A percentile compares a stretch with the other conserved stretches of the same genome.
phyloP scores from a whole-genome alignment of 2,888 invertebrate genomes.

The Oscheius sp. region DNA sequence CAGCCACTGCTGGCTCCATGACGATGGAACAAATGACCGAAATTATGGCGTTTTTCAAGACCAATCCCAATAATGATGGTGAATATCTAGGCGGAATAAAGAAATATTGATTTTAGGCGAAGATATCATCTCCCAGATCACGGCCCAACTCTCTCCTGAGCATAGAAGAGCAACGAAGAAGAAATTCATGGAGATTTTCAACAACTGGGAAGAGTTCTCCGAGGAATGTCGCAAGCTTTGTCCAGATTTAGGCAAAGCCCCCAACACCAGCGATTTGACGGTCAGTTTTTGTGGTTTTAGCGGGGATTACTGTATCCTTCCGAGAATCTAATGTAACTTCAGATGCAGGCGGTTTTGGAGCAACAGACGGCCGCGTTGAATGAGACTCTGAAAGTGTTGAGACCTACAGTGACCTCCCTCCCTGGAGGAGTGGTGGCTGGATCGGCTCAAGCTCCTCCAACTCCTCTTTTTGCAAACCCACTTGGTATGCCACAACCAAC shows the following conservation, averaged over 20 bases:
- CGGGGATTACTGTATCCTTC: too few species aligned
- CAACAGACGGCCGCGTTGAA: slow-evolving; percentile 26
- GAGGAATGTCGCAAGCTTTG: slow-evolving; percentile 11
- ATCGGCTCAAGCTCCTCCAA: background rate
- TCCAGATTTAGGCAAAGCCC: slow-evolving; percentile 4
- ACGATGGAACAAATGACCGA: slow-evolving; percentile 12
- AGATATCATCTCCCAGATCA: slow-evolving; percentile 12
- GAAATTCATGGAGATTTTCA: slow-evolving; percentile 22
- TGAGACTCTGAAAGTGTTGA: slow-evolving; percentile 24
- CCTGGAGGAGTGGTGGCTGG: slow-evolving; percentile 25
- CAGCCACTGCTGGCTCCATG: too few species aligned
- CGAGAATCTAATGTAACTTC: background rate
- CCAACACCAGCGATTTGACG: background rate
- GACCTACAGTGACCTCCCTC: slow-evolving; percentile 15
- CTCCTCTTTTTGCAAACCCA: background rate
- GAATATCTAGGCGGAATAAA: too few species aligned
- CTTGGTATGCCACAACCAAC: background rate
- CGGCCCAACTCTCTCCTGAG: slow-evolving; percentile 12
- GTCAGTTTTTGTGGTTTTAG: background rate
- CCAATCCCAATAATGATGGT: slow-evolving; percentile 14
- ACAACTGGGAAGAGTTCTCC: slow-evolving; percentile 4
- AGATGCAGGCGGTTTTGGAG: slow-evolving; percentile 12
- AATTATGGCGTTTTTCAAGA: slow-evolving; percentile 16
- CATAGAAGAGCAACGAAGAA: slow-evolving; percentile 17
- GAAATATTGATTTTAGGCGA: background rate